A percentile compares a stretch with the other conserved stretches of the same genome.
phyloP scores from a whole-genome alignment of 2,113 vertebrate genomes.

The Argyrosomus japonicus region DNA sequence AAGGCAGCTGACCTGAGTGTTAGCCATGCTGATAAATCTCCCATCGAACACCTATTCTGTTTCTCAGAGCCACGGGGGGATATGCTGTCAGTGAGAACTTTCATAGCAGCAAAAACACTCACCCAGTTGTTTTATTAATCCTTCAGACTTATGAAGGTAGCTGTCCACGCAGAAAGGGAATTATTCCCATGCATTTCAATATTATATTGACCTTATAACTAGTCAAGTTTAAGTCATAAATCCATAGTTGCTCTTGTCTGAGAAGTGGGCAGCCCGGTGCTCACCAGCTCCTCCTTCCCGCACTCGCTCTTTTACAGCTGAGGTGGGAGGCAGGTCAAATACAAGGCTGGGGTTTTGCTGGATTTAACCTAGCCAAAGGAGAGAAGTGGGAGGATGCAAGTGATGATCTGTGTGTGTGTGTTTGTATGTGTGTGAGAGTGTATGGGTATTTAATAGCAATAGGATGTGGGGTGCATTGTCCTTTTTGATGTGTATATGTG shows the following conservation, averaged over 20 bases:
- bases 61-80: slow-evolving; percentile 49
- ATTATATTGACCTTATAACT: slow-evolving; percentile 77
- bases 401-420: slow-evolving; percentile 33
- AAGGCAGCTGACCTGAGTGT: slow-evolving; percentile 38
- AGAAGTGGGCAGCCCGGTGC: slow-evolving; percentile 59
- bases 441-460: slow-evolving; percentile 45
- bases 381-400: slow-evolving; percentile 64
- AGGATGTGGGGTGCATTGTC: slow-evolving; percentile 24
- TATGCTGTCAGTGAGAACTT: slow-evolving; percentile 66
- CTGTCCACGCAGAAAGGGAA: slow-evolving; percentile 58
- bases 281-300: slow-evolving; percentile 64
- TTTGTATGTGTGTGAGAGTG: slow-evolving; percentile 30
- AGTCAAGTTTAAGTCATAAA: slow-evolving; percentile 77
- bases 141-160: slow-evolving; percentile 71
- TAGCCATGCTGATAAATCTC: slow-evolving; percentile 58
- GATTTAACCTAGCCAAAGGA: slow-evolving; percentile 75
- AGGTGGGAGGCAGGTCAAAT: slow-evolving; percentile 75
- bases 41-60: slow-evolving; percentile 64
- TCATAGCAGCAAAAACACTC: slow-evolving; percentile 68
- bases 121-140: slow-evolving; percentile 73
- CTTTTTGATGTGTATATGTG: slow-evolving; percentile 33
- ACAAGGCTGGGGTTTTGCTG: slow-evolving; percentile 72
- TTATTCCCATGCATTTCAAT: slow-evolving; percentile 79
- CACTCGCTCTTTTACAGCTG: slow-evolving; percentile 51
- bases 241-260: slow-evolving; percentile 74